Base-by-base conservation (phyloP, 2,113 vertebrate species). In the Microcebus murinus region DNA sequence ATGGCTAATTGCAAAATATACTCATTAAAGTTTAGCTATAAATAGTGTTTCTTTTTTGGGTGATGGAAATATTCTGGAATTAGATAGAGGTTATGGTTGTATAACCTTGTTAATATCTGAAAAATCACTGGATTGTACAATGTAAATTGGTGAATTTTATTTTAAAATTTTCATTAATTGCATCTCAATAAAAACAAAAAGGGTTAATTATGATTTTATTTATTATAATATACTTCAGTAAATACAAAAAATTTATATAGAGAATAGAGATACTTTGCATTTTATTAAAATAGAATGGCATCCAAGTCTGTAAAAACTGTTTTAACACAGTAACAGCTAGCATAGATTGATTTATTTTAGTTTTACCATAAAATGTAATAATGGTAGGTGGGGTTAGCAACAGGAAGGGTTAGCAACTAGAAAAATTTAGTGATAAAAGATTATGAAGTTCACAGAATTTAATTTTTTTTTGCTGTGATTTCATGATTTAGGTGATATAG, bases 81-180 rank as follows among this genome's bases (percentile, higher is more conserved):
- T 48, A 29, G 25, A 29, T 48, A 17, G 42, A 48, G 27, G 8
- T 76, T 15, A 48, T 31, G 8, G 25, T 8, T 17, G 14, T 8
- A 10, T 27, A 48, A 42, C 27, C 14, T 42, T 76, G 27, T 76
- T 42, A 48, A 31, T 76, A 76, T 31, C 29, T 23, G 29, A 5
- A 29, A 31, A 73, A 11, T 1, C 25, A 70, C 8, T 55, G 9
- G 52, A 27, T 20, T 14, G 0, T 29, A 76, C 0, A 67, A 1
- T 45, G 70, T 79, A 29, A 76, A 73, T n/a, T 61, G 6, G 12
- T 74, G 17, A 57, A 68, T 70, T 84, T 81, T n/a, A 94, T 80
- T 65, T 70, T 89, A 55, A 36, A 31, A 48, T 10, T 48, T 83
- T 25, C n/a, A 36, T 21, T 63, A 29, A 88, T 84, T 74, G 55